Percentiles rank a stretch among this genome's conserved stretches.
These are phyloP conservation scores for Gallinago stenura DNA, from an alignment of 2,797 vertebrate species.

Conservation along the genomic window DNA sequence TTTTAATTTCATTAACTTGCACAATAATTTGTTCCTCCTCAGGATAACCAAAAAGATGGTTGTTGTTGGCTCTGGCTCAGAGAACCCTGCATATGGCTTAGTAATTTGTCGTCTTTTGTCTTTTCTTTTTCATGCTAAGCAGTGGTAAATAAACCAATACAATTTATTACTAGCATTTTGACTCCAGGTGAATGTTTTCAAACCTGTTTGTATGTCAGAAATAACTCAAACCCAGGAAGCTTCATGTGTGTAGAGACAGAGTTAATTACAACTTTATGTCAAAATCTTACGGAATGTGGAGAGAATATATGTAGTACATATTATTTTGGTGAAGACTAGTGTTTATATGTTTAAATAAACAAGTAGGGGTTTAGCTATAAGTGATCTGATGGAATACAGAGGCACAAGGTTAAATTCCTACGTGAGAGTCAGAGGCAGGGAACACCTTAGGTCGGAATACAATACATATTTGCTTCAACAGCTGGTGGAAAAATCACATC, in stretches of 20 bases:
- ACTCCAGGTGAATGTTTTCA: not conserved
- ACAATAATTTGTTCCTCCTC: not conserved
- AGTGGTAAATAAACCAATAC: not conserved
- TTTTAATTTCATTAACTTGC: no score
- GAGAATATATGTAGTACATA: fast-evolving
- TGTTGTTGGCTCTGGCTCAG: not conserved
- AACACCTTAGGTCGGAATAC: not conserved
- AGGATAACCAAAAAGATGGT: not conserved
- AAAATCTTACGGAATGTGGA: not conserved
- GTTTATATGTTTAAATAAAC: not conserved
- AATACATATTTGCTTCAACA: not conserved
- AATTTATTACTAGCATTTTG: not conserved
- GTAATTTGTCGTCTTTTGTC: not conserved
- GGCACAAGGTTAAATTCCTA: not conserved
- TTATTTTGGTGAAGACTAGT: not conserved
- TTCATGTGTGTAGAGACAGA: not conserved
- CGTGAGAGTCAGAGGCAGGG: not conserved
- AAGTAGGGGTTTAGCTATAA: fast-evolving
- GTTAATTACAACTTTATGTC: fast-evolving
- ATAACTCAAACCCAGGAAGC: not conserved
- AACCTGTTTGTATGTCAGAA: not conserved
- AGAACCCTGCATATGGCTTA: not conserved
- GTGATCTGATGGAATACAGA: not conserved
- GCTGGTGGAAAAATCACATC: not conserved
- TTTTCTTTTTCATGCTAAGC: not conserved